Evolutionary conservation across 2,888 invertebrate species (phyloP), one percentile per base, ranked within the genome.

Genomic region (Dendrolimus pini): DNA sequence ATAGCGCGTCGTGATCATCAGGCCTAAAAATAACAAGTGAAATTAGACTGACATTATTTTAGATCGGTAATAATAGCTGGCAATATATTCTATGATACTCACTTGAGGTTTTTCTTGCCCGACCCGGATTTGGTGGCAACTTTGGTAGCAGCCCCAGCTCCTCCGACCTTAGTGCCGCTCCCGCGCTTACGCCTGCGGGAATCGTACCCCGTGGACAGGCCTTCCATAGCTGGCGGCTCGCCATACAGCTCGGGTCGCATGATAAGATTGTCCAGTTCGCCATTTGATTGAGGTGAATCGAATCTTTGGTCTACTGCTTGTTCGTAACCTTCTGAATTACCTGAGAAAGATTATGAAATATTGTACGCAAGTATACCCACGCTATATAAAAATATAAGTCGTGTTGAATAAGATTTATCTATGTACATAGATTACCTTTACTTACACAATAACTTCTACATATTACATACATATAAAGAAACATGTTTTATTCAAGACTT

Each of bases 211-310:
- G 82, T 66, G 7, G 87, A 74, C 47, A 89, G 62, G 41, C 80
- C 75, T 61, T 87, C 88, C 82, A 93, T 85, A 8, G 92, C 88
- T 41, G 92, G 91, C 9, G 93, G 93, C 68, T 93, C 93, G 2
- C 92, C 93, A 62, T 93, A 93, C 61, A 93, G 67, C 70, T 93
- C 93, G 9, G 93, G 92, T 67, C 93, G 91, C 85, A 93, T 88
- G 60, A 93, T 92, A 54, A 93, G 92, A 69, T 93, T 93, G 71
- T 93, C 92, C 52, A 93, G 76, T 62, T 87, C 89, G 8, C 85
- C 85, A 56, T 77, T 87, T 1, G 85, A 74, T 60, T 83, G 82
- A 2, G 83, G 77, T 14, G 82, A 73, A 61, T 89, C 87, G 65
- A 79, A 88, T 53, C 85, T 80, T 62, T 86, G 89, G 58, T 88